Conservation (phyloP, 2,888 invertebrate genomes). For the Microdon myrmicae region DNA sequence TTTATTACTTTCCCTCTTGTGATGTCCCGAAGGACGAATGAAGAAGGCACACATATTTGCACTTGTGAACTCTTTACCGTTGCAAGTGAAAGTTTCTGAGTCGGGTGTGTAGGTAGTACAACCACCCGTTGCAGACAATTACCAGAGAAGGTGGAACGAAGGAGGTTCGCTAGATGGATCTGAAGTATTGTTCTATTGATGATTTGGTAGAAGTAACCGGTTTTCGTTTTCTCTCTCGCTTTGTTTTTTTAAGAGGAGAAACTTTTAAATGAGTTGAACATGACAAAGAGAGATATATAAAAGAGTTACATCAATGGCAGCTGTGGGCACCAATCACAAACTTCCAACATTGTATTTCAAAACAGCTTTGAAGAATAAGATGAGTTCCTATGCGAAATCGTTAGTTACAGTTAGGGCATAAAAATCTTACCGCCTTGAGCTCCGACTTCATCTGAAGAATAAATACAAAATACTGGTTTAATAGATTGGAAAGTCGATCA, state of each 20-base stretch:
- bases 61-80: conserved; percentile 32
- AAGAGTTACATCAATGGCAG: too few species aligned
- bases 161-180: conserved; percentile 25
- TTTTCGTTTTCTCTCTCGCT: conserved; percentile 10
- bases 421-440: too few species aligned
- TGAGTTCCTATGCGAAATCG: too few species aligned
- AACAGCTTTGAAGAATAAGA: too few species aligned
- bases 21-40: conserved; percentile 9
- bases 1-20: conserved; percentile 43
- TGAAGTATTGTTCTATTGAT: conserved; percentile 41
- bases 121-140: conserved; percentile 32
- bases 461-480: too few species aligned
- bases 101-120: not conserved
- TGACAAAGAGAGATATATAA: conserved; percentile 1
- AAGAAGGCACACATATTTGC: conserved; percentile 13
- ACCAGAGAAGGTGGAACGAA: not conserved
- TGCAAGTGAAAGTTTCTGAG: conserved; percentile 28
- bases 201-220: conserved; percentile 39
- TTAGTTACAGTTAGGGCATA: too few species aligned
- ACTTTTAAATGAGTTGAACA: conserved; percentile 11
- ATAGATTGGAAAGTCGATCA: too few species aligned
- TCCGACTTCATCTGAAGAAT: too few species aligned
- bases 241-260: too few species aligned
- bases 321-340: too few species aligned
- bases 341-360: too few species aligned